Percentiles rank a stretch among this genome's conserved stretches.
Evolutionary conservation across 2,888 invertebrate genomes (phyloP).

Genomic region (Campoplex nolae): DNA sequence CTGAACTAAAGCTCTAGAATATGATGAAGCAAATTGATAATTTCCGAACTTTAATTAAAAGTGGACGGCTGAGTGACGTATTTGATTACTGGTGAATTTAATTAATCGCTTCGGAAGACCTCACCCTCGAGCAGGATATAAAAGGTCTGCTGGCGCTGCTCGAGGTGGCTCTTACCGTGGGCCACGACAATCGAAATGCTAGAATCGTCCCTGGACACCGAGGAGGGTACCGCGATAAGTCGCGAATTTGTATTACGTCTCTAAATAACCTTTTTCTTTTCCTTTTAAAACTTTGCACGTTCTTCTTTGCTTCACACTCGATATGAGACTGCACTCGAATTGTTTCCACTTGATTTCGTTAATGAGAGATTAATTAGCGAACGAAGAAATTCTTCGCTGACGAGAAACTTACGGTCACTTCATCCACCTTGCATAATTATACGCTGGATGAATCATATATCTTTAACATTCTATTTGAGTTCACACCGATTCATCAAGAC

Average conservation of each 20-base stretch:
- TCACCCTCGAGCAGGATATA: conserved; percentile 66
- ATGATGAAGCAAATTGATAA: conserved; percentile 85
- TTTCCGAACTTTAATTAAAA: conserved; percentile 85
- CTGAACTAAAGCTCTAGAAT: conserved; percentile 72
- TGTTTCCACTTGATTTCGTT: conserved; percentile 70
- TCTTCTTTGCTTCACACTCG: conserved; percentile 63
- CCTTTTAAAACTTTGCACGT: conserved; percentile 33
- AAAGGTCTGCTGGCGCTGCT: conserved; percentile 42
- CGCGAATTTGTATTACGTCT: conserved; percentile 80
- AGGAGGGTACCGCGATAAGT: conserved; percentile 77
- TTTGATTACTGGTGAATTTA: conserved; percentile 85
- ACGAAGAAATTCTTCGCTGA: conserved; percentile 73
- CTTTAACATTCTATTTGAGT: conserved; percentile 49
- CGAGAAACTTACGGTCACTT: conserved; percentile 54
- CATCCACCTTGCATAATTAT: conserved; percentile 36
- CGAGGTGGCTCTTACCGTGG: conserved; percentile 39
- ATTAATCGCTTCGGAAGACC: conserved; percentile 83
- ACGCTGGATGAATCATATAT: conserved; percentile 25
- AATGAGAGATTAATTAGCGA: conserved; percentile 80
- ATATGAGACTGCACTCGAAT: conserved; percentile 51
- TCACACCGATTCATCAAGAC: conserved; percentile 39
- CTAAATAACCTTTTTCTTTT: conserved; percentile 66
- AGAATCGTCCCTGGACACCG: conserved; percentile 20
- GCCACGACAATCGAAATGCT: conserved; percentile 44
- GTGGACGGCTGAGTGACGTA: conserved; percentile 84